Conservation (phyloP, 1,140 invertebrate species). For the Nasonia giraulti region DNA sequence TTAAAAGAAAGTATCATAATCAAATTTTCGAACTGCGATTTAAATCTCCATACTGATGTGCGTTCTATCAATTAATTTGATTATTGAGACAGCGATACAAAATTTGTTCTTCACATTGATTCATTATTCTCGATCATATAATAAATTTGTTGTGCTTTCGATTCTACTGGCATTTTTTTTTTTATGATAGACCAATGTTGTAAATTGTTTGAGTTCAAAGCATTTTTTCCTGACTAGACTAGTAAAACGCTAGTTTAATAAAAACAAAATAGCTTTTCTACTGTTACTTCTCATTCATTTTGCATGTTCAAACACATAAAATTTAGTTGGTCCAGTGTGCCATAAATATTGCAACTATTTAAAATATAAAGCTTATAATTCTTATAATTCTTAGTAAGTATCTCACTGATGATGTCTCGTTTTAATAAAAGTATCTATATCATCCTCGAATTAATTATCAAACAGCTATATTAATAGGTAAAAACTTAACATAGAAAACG, state of each 20-base stretch:
- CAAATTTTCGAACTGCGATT: constrained; percentile 15
- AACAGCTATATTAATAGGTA: constrained; percentile 6
- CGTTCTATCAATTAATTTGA: constrained; percentile 33
- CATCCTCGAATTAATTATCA: constrained; percentile 25
- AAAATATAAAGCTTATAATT: constrained; percentile 44
- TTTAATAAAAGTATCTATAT: constrained; percentile 44
- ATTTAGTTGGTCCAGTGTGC: constrained; percentile 60
- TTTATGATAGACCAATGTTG: constrained; percentile 9
- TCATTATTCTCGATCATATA: constrained; percentile 19
- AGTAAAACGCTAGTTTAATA: constrained; percentile 46
- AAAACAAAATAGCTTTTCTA: constrained; percentile 36
- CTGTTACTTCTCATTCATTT: constrained; percentile 40
- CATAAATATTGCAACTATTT: constrained; percentile 35
- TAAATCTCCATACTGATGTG: constrained; percentile 21
- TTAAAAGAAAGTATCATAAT: constrained; percentile 4
- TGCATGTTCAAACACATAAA: constrained; percentile 43
- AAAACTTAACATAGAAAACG: constrained; percentile 8
- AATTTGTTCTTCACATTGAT: constrained; percentile 28
- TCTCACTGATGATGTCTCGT: constrained; percentile 58
- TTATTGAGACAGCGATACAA: constrained; percentile 21
- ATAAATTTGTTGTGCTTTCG: constrained; percentile 26
- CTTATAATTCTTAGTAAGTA: constrained; percentile 53
- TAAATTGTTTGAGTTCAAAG: constrained; percentile 22
- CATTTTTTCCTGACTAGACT: constrained; percentile 61
- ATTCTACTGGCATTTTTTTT: constrained; percentile 7